A percentile compares a stretch with the other conserved stretches of the same genome.
Conservation (phyloP, 2,797 vertebrate species). For the Arrhamphus sclerolepis region DNA sequence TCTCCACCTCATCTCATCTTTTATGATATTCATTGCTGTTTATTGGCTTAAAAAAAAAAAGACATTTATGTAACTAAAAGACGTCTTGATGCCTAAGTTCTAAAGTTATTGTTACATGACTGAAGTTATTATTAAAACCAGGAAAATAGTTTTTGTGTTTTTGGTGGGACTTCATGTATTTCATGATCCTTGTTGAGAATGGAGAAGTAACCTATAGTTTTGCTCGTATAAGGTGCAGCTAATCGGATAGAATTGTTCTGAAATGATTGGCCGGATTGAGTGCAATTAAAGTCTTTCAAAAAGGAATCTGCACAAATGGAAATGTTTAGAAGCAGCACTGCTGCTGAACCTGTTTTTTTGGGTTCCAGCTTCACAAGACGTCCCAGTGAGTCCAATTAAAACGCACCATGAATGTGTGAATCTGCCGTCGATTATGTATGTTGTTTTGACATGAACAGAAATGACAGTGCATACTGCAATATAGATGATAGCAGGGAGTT, state of each 20-base stretch:
- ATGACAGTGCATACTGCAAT: not conserved
- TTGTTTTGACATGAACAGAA: slow-evolving; percentile 4
- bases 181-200: no score
- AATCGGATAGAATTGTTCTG: not conserved
- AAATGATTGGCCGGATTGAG: not conserved
- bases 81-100: no score
- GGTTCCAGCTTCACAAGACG: not conserved
- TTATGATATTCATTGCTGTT: no score
- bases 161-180: no score
- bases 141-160: no score
- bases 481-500: not conserved
- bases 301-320: not conserved
- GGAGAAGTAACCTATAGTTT: no score
- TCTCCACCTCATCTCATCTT: no score
- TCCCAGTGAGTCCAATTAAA: slow-evolving; percentile 49
- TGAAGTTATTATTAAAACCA: no score
- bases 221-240: no score
- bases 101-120: no score
- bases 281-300: not conserved
- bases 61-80: no score
- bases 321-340: not conserved
- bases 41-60: no score
- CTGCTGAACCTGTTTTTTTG: not conserved
- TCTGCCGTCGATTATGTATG: not conserved
- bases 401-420: not conserved